Evolutionary conservation across 2,797 vertebrate species (phyloP).

Genomic region (Enteromius argenteus): DNA sequence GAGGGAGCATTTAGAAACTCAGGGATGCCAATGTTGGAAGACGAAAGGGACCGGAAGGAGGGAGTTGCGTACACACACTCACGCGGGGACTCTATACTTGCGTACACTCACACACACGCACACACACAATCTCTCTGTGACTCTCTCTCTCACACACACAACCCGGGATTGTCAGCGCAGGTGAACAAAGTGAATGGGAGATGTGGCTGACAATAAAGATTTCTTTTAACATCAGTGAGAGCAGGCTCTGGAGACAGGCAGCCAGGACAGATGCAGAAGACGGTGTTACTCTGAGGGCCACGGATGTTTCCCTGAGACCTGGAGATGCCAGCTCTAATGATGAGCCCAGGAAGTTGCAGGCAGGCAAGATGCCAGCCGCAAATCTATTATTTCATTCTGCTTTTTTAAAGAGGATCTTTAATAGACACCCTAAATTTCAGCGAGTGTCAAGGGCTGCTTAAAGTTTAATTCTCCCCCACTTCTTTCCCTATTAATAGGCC

Average conservation of each 20-base stretch:
- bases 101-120: conserved; percentile 61
- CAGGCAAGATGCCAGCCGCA: conserved; percentile 66
- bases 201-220: conserved; percentile 98
- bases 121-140: conserved; percentile 36
- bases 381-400: conserved; percentile 78
- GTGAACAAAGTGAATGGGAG: conserved; percentile 98
- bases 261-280: conserved; percentile 85
- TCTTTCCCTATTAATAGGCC: conserved; percentile 71
- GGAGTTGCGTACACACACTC: conserved; percentile 54
- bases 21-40: conserved; percentile 84
- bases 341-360: conserved; percentile 65
- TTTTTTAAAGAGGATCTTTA: conserved; percentile 74
- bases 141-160: conserved; percentile 57
- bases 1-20: conserved; percentile 92
- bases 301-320: conserved; percentile 79
- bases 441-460: conserved; percentile 71
- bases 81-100: conserved; percentile 38
- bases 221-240: conserved; percentile 98
- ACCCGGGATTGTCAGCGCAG: conserved; percentile 89
- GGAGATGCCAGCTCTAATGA: conserved; percentile 83
- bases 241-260: conserved; percentile 90
- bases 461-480: conserved; percentile 78
- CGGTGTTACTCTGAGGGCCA: conserved; percentile 83
- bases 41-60: conserved; percentile 71
- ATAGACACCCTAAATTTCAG: conserved; percentile 76